phyloP scores from a whole-genome alignment of 2,888 invertebrate genomes.

The Falcaria lacertinaria region DNA sequence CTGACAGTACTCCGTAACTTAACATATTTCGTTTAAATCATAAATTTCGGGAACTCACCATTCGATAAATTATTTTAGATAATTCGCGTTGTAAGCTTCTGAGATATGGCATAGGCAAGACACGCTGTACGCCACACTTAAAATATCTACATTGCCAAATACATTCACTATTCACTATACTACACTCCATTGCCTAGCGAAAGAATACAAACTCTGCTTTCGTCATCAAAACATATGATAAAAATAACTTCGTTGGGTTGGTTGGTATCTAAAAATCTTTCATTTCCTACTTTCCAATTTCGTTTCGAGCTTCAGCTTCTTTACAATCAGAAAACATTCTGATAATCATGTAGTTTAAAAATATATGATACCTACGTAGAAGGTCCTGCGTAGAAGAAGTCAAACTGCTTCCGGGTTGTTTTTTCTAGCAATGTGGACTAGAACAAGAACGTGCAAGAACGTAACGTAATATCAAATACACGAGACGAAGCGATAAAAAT shows the following conservation, averaged over 20 bases:
- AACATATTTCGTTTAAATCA: no score
- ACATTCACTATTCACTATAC: no score
- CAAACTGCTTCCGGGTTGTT: not conserved
- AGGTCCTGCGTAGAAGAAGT: not conserved
- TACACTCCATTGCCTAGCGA: no score
- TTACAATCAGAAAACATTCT: not conserved
- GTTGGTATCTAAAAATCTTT: not conserved
- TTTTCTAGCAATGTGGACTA: not conserved
- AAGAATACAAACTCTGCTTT: conserved; percentile 10
- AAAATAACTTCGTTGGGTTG: not conserved
- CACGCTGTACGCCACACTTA: no score
- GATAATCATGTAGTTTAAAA: not conserved
- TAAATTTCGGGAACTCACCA: no score
- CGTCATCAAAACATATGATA: not conserved
- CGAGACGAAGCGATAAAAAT: not conserved
- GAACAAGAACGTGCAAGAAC: not conserved
- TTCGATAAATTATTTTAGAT: no score
- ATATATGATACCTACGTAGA: no score
- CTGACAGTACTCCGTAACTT: no score
- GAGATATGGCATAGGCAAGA: no score
- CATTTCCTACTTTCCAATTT: not conserved
- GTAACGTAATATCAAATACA: not conserved
- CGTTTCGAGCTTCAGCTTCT: not conserved
- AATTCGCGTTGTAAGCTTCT: no score
- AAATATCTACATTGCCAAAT: no score